phyloP scores from a whole-genome alignment of 2,888 invertebrate genomes.

The Erynnis tages region DNA sequence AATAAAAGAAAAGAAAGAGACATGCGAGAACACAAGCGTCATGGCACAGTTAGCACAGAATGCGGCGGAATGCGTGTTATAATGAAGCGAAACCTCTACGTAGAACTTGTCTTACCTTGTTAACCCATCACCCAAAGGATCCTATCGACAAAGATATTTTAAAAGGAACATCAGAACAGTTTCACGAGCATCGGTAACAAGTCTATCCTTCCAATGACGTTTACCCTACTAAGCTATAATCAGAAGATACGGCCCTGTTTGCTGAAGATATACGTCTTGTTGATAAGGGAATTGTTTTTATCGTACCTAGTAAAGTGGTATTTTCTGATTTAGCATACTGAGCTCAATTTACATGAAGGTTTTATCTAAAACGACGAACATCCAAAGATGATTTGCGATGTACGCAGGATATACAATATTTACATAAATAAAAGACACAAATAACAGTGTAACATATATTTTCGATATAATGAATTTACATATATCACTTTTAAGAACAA shows the following conservation, averaged over 20 bases:
- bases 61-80: conserved; percentile 58
- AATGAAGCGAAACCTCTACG: conserved; percentile 52
- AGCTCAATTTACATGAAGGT: conserved; percentile 13
- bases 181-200: conserved; percentile 36
- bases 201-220: conserved; percentile 35
- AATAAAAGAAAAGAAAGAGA: conserved; percentile 29
- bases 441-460: conserved; percentile 78
- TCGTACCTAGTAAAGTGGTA: conserved; percentile 35
- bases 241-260: conserved; percentile 50
- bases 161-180: conserved; percentile 41
- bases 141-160: conserved; percentile 40
- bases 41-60: conserved; percentile 43
- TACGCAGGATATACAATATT: conserved; percentile 35
- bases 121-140: conserved; percentile 68
- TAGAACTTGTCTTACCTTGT: conserved; percentile 61
- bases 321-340: conserved; percentile 37
- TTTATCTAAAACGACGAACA: conserved; percentile 5
- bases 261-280: conserved; percentile 48
- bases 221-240: conserved; percentile 39
- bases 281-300: conserved; percentile 39
- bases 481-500: conserved; percentile 66
- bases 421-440: conserved; percentile 74
- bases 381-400: conserved; percentile 17
- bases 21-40: conserved; percentile 37
- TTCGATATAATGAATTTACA: conserved; percentile 74